These are phyloP conservation scores for Aspidapion aeneum DNA, from an alignment of 2,888 invertebrate species.

Conservation along the genomic window DNA sequence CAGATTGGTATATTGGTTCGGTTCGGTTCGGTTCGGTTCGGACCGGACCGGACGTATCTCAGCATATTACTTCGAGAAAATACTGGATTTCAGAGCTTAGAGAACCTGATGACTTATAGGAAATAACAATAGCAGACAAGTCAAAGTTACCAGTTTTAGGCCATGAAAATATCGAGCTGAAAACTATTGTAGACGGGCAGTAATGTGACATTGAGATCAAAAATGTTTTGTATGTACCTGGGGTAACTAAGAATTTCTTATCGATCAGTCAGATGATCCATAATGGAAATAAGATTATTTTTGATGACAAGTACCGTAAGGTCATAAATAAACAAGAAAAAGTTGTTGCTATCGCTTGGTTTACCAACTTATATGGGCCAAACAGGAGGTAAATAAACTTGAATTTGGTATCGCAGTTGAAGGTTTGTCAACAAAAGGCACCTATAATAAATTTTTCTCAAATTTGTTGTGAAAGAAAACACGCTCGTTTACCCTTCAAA, in stretches of 20 bases:
- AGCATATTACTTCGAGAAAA: conserved; percentile 23
- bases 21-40: too few species aligned
- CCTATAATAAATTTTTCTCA: not conserved
- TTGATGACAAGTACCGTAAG: conserved; percentile 5
- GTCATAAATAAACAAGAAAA: not conserved
- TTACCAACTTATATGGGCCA: not conserved
- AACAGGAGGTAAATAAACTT: not conserved
- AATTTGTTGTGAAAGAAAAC: conserved; percentile 1
- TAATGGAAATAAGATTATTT: conserved; percentile 9
- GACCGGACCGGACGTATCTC: conserved; percentile 20
- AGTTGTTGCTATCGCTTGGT: not conserved
- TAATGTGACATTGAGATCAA: too few species aligned
- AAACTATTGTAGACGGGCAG: conserved; percentile 10
- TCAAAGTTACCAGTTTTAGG: not conserved
- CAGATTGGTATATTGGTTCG: conserved; percentile 22
- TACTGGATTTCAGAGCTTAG: not conserved
- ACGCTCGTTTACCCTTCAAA: not conserved
- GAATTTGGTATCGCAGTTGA: conserved; percentile 16
- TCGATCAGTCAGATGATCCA: conserved; percentile 22
- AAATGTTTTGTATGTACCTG: too few species aligned
- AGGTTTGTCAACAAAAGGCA: conserved; percentile 8
- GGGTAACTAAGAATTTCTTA: conserved; percentile 18
- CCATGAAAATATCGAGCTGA: conserved; percentile 9
- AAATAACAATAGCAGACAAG: conserved; percentile 6
- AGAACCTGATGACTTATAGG: conserved; percentile 3